Percentiles rank a stretch among this genome's conserved stretches.
Conservation (phyloP, 2,888 invertebrate genomes). For the Caenorhabditis afra region DNA sequence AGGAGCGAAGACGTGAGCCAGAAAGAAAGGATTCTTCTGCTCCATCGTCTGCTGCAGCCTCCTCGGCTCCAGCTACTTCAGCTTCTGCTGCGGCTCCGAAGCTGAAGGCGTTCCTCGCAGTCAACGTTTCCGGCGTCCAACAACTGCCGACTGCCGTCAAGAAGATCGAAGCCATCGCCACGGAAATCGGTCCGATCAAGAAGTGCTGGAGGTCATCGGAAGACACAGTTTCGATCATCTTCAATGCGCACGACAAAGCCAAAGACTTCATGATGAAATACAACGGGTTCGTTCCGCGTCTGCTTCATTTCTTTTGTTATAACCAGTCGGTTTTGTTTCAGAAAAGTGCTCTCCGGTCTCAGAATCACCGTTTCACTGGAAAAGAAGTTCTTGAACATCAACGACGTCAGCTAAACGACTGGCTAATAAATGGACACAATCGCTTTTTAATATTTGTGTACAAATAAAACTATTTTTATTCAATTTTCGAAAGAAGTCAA, state of each 20-base stretch:
- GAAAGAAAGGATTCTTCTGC: slow-evolving; percentile 14
- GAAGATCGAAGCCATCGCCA: slow-evolving; percentile 65
- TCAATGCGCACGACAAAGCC: slow-evolving; percentile 76
- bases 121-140: slow-evolving; percentile 70
- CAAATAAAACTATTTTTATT: slow-evolving; percentile 20
- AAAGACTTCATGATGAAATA: slow-evolving; percentile 78
- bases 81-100: slow-evolving; percentile 9
- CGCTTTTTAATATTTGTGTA: slow-evolving; percentile 21
- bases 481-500: slow-evolving; percentile 18
- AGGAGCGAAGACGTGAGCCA: slow-evolving; percentile 57
- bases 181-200: slow-evolving; percentile 68
- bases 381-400: slow-evolving; percentile 70
- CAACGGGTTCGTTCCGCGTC: slow-evolving; percentile 68
- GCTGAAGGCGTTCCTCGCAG: slow-evolving; percentile 73
- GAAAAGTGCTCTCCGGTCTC: slow-evolving; percentile 67
- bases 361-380: slow-evolving; percentile 68
- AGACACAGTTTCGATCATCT: slow-evolving; percentile 73
- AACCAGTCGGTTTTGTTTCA: too few species aligned
- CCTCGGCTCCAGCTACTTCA: neutral
- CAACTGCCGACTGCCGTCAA: slow-evolving; percentile 66
- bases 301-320: too few species aligned
- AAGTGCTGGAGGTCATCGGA: slow-evolving; percentile 75
- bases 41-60: neutral
- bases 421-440: neutral
- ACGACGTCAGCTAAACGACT: slow-evolving; percentile 51